Evolutionary conservation across 2,888 invertebrate genomes (phyloP).

Genomic region (Eupeodes luniger): DNA sequence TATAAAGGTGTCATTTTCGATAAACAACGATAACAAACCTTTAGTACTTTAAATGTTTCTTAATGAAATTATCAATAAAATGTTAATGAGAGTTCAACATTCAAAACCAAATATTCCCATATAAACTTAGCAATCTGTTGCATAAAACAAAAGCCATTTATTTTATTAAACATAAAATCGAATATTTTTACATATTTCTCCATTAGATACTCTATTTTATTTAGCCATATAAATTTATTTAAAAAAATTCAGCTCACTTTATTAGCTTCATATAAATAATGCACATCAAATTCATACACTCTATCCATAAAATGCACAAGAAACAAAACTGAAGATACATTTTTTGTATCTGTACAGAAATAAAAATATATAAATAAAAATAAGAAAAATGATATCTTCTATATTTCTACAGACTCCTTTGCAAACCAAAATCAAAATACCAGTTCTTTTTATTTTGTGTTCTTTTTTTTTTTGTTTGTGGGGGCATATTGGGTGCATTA

Average conservation of each 20-base stretch:
- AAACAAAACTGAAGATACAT: slow-evolving; percentile 22
- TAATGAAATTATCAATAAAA: not conserved
- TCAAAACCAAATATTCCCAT: not conserved
- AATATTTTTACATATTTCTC: not conserved
- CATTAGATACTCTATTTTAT: not conserved
- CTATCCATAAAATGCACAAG: slow-evolving; percentile 12
- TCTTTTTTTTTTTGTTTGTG: not conserved
- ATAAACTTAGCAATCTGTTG: not conserved
- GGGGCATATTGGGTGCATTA: slow-evolving; percentile 57
- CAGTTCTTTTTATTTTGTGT: slow-evolving; percentile 45
- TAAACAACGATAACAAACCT: too few species aligned
- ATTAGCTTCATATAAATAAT: slow-evolving; percentile 12
- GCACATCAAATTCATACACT: slow-evolving; percentile 27
- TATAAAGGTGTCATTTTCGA: not conserved
- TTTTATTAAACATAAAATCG: slow-evolving; percentile 13
- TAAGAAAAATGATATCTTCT: slow-evolving; percentile 36
- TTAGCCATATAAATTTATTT: not conserved
- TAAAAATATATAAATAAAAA: slow-evolving; percentile 20
- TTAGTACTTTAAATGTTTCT: too few species aligned
- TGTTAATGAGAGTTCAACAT: too few species aligned
- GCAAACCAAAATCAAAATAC: slow-evolving; percentile 62
- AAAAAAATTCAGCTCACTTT: slow-evolving; percentile 27
- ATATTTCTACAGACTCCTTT: slow-evolving; percentile 11
- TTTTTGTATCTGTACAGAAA: slow-evolving; percentile 11
- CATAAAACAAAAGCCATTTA: not conserved